Evolutionary conservation across 92 coral and sea anemone genomes (phyloP), one percentile per base, ranked within the genome.

Genomic region (Zoanthus sociatus): DNA sequence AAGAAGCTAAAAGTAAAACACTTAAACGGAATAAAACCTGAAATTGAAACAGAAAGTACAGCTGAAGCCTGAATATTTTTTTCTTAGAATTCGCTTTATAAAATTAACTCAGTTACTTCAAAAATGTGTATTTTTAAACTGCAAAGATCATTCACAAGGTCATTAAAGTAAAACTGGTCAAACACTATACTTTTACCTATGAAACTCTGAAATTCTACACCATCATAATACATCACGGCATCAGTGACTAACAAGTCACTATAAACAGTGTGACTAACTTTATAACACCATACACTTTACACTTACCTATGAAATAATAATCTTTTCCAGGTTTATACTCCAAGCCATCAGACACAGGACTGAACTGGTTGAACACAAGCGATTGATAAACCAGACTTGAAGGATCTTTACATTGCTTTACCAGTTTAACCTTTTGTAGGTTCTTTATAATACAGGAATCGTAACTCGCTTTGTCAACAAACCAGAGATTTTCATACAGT

Each of bases 401-500:
- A 30, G 82, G 82, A 6, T 77, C 64, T 18, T 5, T 9, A 6
- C 82, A 77, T 51, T 30, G 54, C 53, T 18, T 12, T 9, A 53
- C 26, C 44, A 53, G 37, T 32, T 54, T 54, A 30, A 53, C 3
- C 7, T 8, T 54, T 26, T 46, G 1, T 21, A n/a, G 32, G 74
- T 31, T 69, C 10, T 71, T 71, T 32, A 92, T 83, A 9, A 87
- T 32, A 88, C 98, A 94, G 42, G 93, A 83, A 71, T 94, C 94
- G 33, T 77, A 94, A 6, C 95, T 86, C 2, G 76, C 84, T 37
- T 87, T 88, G 92, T 94, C 94, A 20, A 94, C 98, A 11, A 94
- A 68, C 98, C 94, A 94, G 32, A 94, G 60, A 50, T 94, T 94
- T 48, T 94, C 95, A 47, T 86, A 89, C 42, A 94, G 68, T 44